phyloP scores from a whole-genome alignment of 2,113 vertebrate species.

The Planiliza haematocheilus region DNA sequence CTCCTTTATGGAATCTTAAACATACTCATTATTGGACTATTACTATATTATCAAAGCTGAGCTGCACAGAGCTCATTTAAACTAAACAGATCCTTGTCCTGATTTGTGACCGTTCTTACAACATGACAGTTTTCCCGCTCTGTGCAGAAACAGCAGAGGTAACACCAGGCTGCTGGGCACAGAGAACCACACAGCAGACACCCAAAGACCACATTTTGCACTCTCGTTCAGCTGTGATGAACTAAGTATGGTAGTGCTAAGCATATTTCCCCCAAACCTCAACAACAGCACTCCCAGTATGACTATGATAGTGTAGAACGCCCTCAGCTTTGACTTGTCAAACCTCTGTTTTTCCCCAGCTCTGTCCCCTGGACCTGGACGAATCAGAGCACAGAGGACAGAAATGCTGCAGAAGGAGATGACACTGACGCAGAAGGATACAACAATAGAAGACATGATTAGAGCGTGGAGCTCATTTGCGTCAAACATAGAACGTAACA shows the following conservation, averaged over 20 bases:
- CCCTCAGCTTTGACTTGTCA: conserved; percentile 12
- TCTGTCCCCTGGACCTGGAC: conserved; percentile 2
- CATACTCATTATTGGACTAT: too few relatives aligned
- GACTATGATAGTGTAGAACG: background rate
- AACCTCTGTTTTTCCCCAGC: background rate
- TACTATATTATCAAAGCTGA: too few relatives aligned
- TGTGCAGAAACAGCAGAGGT: conserved; percentile 17
- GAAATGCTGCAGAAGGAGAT: conserved; percentile 1
- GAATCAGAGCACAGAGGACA: background rate
- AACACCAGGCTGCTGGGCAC: conserved; percentile 12
- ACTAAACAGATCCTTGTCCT: background rate
- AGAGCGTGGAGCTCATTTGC: too few relatives aligned
- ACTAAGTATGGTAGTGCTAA: too few relatives aligned
- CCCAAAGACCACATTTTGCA: fast-evolving
- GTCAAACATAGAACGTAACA: fast-evolving
- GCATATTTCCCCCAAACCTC: background rate
- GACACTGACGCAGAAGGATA: background rate
- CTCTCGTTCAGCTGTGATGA: background rate
- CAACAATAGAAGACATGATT: background rate
- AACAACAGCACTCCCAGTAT: background rate
- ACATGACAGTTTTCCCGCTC: background rate
- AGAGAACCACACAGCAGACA: background rate
- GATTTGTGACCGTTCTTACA: background rate
- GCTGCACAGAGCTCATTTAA: too few relatives aligned
- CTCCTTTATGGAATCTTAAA: too few relatives aligned